phyloP scores from a whole-genome alignment of 2,888 invertebrate genomes.

The Drosophila nr. medialis region DNA sequence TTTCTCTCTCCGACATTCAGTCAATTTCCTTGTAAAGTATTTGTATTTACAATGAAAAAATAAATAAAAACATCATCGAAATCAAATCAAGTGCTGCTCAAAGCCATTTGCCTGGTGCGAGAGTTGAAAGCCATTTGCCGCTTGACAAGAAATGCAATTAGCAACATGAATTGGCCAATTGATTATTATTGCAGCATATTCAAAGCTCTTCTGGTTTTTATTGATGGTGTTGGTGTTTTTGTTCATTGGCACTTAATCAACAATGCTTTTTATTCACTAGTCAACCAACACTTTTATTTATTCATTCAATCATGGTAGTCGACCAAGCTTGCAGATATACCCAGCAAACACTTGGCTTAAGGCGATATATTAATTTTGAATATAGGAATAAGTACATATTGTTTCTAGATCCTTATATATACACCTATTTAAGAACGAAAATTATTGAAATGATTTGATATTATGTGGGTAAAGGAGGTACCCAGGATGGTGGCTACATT shows the following conservation, averaged over 20 bases:
- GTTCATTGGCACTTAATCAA: conserved; percentile 25
- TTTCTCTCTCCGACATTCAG: background rate
- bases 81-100: conserved; percentile 54
- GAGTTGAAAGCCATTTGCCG: conserved; percentile 24
- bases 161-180: conserved; percentile 67
- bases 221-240: conserved; percentile 4
- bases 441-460: background rate
- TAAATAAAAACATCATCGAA: conserved; percentile 53
- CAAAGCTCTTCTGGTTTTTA: conserved; percentile 17
- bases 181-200: conserved; percentile 34
- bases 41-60: conserved; percentile 50
- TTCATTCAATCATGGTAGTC: conserved; percentile 36
- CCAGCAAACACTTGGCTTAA: background rate
- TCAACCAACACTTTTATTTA: conserved; percentile 37
- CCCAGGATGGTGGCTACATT: background rate
- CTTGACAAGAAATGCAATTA: conserved; percentile 62
- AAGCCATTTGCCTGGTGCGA: conserved; percentile 40
- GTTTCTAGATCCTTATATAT: too few relatives aligned
- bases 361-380: background rate
- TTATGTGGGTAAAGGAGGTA: background rate
- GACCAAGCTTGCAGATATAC: conserved; percentile 8
- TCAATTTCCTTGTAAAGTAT: conserved; percentile 17
- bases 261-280: conserved; percentile 28
- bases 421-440: background rate
- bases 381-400: background rate